phyloP scores from a whole-genome alignment of 2,888 invertebrate genomes.

The Zygaena filipendulae region DNA sequence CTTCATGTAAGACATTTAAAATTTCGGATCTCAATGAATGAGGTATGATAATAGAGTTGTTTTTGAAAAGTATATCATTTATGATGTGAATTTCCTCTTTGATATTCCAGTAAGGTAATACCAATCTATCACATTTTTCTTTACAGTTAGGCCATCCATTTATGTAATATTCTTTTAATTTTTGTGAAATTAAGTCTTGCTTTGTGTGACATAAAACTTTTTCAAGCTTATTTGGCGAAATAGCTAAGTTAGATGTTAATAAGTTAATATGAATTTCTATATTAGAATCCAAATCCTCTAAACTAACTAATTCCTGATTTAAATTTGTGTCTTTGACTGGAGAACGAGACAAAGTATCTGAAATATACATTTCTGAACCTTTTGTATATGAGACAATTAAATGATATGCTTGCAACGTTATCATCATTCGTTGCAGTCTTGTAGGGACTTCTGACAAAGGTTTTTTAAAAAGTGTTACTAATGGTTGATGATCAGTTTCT shows the following conservation, averaged over 20 bases:
- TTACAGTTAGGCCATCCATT: constrained; percentile 11
- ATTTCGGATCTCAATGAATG: too few species aligned
- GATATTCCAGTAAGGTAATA: too few species aligned
- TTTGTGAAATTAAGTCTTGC: background rate
- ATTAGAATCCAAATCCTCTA: too few species aligned
- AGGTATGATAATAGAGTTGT: too few species aligned
- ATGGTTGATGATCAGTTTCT: constrained; percentile 5
- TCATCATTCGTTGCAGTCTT: constrained; percentile 9
- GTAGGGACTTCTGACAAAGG: constrained; percentile 4
- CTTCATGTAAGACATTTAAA: too few species aligned
- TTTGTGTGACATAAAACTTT: background rate
- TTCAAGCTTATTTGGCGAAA: background rate
- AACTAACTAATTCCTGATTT: too few species aligned
- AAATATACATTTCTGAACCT: constrained; percentile 7
- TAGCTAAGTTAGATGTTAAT: background rate
- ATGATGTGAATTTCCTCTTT: too few species aligned
- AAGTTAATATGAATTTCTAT: too few species aligned
- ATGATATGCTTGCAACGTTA: constrained; percentile 7
- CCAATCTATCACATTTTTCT: too few species aligned
- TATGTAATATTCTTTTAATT: constrained; percentile 8
- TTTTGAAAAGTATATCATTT: too few species aligned
- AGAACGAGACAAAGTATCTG: constrained; percentile 7
- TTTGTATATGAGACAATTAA: constrained; percentile 6
- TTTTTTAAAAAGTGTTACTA: constrained; percentile 1
- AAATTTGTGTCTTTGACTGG: constrained; percentile 5